Percentiles rank a stretch among this genome's conserved stretches.
Conservation (phyloP, 2,888 invertebrate genomes). For the Acanthosepion pharaonis region DNA sequence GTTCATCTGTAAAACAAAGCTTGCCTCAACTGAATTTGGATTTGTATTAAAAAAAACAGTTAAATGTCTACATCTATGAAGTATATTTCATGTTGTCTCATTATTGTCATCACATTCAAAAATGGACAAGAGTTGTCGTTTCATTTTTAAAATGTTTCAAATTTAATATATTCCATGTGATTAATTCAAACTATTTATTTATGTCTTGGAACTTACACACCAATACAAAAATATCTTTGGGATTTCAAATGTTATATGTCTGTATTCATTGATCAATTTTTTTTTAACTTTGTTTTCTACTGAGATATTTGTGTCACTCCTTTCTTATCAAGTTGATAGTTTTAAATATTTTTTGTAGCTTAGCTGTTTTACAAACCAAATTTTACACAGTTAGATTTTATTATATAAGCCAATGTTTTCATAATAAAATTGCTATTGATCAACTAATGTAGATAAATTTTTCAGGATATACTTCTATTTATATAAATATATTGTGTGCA, state of each 20-base stretch:
- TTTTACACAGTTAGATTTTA: neutral
- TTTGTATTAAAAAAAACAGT: neutral
- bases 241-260: conserved; percentile 33
- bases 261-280: conserved; percentile 5
- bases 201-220: neutral
- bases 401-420: no score
- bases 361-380: neutral
- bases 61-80: conserved; percentile 33
- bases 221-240: conserved; percentile 25
- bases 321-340: neutral
- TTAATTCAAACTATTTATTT: neutral
- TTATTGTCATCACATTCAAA: conserved; percentile 33
- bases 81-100: conserved; percentile 16
- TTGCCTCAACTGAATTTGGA: conserved; percentile 8
- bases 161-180: conserved; percentile 21
- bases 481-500: no score
- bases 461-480: no score
- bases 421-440: no score
- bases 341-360: neutral
- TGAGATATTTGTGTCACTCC: neutral
- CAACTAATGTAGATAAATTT: no score
- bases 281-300: neutral
- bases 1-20: neutral
- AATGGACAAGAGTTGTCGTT: neutral
- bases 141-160: conserved; percentile 33